A percentile compares a stretch with the other conserved stretches of the same genome.
Conservation (phyloP, 1,140 invertebrate species). For the Matsumurasca onukii region DNA sequence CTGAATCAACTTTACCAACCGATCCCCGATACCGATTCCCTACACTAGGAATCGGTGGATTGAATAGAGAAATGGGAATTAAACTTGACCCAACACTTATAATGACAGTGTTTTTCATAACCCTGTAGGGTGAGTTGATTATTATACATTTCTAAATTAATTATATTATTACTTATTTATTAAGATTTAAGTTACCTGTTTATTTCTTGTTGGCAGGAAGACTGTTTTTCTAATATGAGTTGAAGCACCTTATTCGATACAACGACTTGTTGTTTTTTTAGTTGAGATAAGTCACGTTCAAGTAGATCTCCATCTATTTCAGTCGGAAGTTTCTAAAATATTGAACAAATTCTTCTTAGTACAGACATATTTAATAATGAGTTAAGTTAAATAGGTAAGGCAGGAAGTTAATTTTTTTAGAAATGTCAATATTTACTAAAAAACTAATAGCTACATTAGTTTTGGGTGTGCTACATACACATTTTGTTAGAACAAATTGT, state of each 20-base stretch:
- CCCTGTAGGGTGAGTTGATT: neutral
- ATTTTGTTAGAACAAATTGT: neutral
- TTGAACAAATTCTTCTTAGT: too few species aligned
- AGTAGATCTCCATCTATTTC: slow-evolving; percentile 65
- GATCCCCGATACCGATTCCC: neutral
- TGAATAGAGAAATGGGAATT: neutral
- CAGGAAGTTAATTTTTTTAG: neutral
- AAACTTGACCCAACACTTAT: neutral
- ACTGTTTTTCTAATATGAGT: slow-evolving; percentile 86
- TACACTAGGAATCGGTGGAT: neutral
- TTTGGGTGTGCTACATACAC: neutral
- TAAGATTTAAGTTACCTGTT: slow-evolving; percentile 49
- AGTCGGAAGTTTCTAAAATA: slow-evolving; percentile 64
- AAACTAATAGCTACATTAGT: neutral
- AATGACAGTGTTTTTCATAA: neutral
- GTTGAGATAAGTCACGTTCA: slow-evolving; percentile 61
- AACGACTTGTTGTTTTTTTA: slow-evolving; percentile 75
- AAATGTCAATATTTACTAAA: neutral
- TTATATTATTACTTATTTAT: neutral
- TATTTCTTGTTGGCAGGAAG: slow-evolving; percentile 80
- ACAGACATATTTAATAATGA: slow-evolving; percentile 5
- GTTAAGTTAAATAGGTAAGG: neutral
- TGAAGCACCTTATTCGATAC: slow-evolving; percentile 90
- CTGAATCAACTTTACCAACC: too few species aligned
- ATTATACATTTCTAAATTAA: neutral